These are phyloP conservation scores for Thumatha senex DNA, from an alignment of 2,888 invertebrate species.

Conservation along the genomic window DNA sequence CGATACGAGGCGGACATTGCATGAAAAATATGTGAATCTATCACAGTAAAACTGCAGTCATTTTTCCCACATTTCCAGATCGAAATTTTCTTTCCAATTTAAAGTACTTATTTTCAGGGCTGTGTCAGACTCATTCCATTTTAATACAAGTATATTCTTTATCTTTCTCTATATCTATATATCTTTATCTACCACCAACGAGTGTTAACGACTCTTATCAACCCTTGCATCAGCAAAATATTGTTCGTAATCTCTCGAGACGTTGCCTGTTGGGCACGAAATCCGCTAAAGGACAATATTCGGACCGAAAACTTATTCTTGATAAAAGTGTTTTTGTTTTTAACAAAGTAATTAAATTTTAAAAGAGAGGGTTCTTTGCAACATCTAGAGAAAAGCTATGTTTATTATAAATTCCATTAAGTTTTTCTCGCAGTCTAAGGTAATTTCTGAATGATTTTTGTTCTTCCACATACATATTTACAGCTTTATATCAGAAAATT, in stretches of 20 bases:
- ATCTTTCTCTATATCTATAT: too few relatives aligned
- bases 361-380: neutral
- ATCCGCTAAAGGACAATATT: constrained; percentile 16
- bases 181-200: constrained; percentile 23
- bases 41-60: too few relatives aligned
- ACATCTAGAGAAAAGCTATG: too few relatives aligned
- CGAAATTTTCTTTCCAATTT: neutral
- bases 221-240: constrained; percentile 37
- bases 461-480: too few relatives aligned
- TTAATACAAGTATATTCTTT: constrained; percentile 31
- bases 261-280: constrained; percentile 4
- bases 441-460: too few relatives aligned
- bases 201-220: constrained; percentile 35
- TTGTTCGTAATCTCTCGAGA: constrained; percentile 29
- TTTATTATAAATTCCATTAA: too few relatives aligned
- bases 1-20: too few relatives aligned
- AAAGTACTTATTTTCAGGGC: constrained; percentile 21
- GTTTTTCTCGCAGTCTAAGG: too few relatives aligned
- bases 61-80: too few relatives aligned
- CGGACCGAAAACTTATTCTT: constrained; percentile 12
- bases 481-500: too few relatives aligned
- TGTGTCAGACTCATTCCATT: constrained; percentile 24
- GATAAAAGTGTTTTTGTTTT: constrained; percentile 4
- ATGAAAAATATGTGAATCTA: too few relatives aligned
- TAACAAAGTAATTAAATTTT: constrained; percentile 2